Evolutionary conservation across 1,140 invertebrate genomes (phyloP), one percentile per base, ranked within the genome.

Genomic region (Vollenhovia emeryi): DNA sequence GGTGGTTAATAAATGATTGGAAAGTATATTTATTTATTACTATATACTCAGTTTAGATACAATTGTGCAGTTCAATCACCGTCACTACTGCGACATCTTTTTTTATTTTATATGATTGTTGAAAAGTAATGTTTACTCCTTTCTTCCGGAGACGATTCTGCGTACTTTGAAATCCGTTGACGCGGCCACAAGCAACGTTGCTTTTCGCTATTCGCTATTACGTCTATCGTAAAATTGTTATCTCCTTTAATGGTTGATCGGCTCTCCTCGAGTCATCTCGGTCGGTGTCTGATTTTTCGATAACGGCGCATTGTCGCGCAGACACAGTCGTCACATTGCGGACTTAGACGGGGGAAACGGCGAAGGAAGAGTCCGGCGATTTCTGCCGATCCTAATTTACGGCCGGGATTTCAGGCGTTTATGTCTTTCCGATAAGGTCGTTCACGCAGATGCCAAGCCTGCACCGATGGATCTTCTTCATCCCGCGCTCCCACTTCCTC

Each of bases 341-440:
- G 50, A 87, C 79, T 74, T 52, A 57, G 36, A 76, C 62, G 60
- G 75, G 87, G 64, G 48, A 57, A 36, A 76, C 50, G 52, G 82
- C 50, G 43, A 57, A 68, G 68, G 90, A 91, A 92, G 91, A 94
- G 94, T 94, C 94, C 93, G 85, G 93, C 92, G 91, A 45, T 48
- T 93, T 94, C 93, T 92, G 91, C 92, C 91, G 93, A 95, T 95
- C 94, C 94, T 95, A 95, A 95, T 95, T 95, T 95, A 95, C 93
- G 93, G 90, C 89, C 74, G 52, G 94, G 94, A 95, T 95, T 94
- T 91, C 92, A 91, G 90, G 88, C 93, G 93, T 94, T 95, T 95
- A 95, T 94, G 94, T 92, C 94, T 95, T 95, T 95, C 94, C 94
- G 93, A 95, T 95, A 92, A 93, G 92, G 92, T 94, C 92, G 93